phyloP scores from a whole-genome alignment of 2,888 invertebrate genomes.

The Homarus gammarus region DNA sequence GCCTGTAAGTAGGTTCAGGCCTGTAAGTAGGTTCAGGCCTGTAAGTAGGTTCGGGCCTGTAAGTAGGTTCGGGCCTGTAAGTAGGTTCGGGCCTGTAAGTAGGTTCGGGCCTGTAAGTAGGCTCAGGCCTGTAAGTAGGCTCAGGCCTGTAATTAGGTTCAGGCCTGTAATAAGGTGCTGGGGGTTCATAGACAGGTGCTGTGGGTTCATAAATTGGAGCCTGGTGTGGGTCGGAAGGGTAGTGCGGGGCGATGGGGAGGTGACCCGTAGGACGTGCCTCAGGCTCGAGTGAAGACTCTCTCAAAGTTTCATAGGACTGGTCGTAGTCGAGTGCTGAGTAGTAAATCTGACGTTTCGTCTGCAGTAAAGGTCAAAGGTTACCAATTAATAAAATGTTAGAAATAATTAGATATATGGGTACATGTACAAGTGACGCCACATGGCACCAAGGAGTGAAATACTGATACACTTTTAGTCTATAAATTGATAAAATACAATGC shows the following conservation, averaged over 20 bases:
- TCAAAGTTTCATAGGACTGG: not conserved
- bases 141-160: not conserved
- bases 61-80: not conserved
- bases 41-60: slow-evolving; percentile 31
- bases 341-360: slow-evolving; percentile 36
- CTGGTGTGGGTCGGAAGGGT: slow-evolving; percentile 8
- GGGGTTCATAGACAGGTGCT: not conserved
- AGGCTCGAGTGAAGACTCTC: not conserved
- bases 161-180: not conserved
- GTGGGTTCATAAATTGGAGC: not conserved
- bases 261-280: slow-evolving; percentile 20
- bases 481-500: no score
- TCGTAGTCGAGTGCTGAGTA: slow-evolving; percentile 10
- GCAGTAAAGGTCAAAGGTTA: not conserved
- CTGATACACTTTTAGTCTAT: no score
- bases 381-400: not conserved
- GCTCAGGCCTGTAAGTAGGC: not conserved
- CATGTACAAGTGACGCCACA: not conserved
- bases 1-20: not conserved
- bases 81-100: not conserved
- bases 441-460: no score
- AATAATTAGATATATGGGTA: not conserved
- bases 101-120: not conserved
- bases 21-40: slow-evolving; percentile 16
- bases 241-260: slow-evolving; percentile 53